phyloP scores from a whole-genome alignment of 2,797 vertebrate genomes.

The Acestrorhynchus altus region DNA sequence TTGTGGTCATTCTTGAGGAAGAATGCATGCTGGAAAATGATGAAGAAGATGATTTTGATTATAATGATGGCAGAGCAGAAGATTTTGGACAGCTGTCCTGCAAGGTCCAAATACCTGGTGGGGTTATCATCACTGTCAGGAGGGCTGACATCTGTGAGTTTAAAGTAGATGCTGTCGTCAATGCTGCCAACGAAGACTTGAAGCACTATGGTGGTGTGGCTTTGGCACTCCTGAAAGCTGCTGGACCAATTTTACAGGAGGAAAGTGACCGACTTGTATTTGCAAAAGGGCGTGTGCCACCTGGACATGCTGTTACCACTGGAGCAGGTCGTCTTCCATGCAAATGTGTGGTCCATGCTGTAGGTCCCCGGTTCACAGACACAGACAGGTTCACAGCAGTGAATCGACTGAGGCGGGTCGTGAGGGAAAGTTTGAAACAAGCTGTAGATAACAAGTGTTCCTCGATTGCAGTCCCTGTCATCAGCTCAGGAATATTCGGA shows the following conservation, averaged over 20 bases:
- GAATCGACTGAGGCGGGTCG: conserved; percentile 62
- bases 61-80: conserved; percentile 20
- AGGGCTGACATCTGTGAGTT: conserved; percentile 77
- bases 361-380: conserved; percentile 79
- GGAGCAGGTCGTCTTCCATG: conserved; percentile 77
- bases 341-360: conserved; percentile 82
- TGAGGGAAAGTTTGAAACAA: conserved; percentile 73
- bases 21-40: conserved; percentile 49
- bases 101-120: conserved; percentile 64
- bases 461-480: conserved; percentile 83
- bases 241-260: conserved; percentile 80
- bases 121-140: conserved; percentile 74
- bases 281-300: conserved; percentile 51
- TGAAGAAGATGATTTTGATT: conserved; percentile 44
- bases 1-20: conserved; percentile 78
- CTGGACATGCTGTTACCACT: conserved; percentile 71
- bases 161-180: conserved; percentile 82
- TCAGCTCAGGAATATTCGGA: conserved; percentile 84
- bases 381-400: not conserved
- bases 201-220: conserved; percentile 80
- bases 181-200: conserved; percentile 83
- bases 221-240: conserved; percentile 70
- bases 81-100: conserved; percentile 16
- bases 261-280: conserved; percentile 69
- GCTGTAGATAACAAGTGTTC: conserved; percentile 63